phyloP scores from a whole-genome alignment of 2,113 vertebrate species.

The Pseudolaguvia tuberculata region DNA sequence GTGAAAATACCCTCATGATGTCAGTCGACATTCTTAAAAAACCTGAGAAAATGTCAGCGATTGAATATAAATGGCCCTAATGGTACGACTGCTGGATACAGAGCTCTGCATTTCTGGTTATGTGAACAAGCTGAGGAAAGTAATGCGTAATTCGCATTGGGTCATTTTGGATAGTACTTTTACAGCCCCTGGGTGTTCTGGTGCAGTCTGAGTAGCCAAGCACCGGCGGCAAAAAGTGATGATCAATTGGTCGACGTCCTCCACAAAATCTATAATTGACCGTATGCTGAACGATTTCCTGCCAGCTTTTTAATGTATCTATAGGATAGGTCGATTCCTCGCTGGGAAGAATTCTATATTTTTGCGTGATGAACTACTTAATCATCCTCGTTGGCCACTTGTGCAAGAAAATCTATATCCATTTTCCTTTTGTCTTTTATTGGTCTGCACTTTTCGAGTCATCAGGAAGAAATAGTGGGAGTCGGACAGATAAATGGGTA shows the following conservation, averaged over 20 bases:
- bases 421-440: constrained; percentile 76
- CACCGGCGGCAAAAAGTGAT: constrained; percentile 43
- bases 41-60: neutral
- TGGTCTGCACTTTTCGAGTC: constrained; percentile 59
- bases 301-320: constrained; percentile 70
- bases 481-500: constrained; percentile 54
- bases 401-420: constrained; percentile 69
- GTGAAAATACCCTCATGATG: neutral
- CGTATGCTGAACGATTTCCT: constrained; percentile 71
- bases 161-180: constrained; percentile 3
- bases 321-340: constrained; percentile 64
- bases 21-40: neutral
- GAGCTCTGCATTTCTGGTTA: neutral
- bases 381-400: constrained; percentile 67
- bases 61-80: neutral
- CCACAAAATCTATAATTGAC: constrained; percentile 60
- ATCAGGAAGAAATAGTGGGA: constrained; percentile 55
- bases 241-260: constrained; percentile 60
- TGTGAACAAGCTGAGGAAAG: neutral
- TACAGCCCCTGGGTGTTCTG: constrained; percentile 15
- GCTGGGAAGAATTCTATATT: constrained; percentile 70
- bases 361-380: constrained; percentile 71
- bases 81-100: neutral
- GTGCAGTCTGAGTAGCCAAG: neutral
- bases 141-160: constrained; percentile 1